Evolutionary conservation across 2,888 invertebrate species (phyloP), one percentile per base, ranked within the genome.

Genomic region (Agrochola lychnidis): DNA sequence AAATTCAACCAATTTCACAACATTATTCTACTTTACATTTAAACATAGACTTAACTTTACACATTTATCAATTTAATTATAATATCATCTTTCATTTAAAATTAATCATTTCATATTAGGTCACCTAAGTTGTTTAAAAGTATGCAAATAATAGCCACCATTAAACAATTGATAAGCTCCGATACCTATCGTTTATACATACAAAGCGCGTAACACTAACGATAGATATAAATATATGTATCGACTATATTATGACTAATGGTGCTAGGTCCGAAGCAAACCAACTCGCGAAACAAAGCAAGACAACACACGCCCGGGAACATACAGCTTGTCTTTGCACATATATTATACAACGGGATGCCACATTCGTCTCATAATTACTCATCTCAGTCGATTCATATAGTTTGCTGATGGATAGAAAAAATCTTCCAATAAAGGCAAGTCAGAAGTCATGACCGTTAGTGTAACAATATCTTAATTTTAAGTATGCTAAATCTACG

Each of bases 161-260:
- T 88, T 87, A 85, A 89, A 89, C 88, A 91, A 89, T 85, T 87
- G 88, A 88, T 84, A 85, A 85, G 83, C 78, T 72, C 68, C 76
- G 84, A 85, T 83, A 87, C 79, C 82, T 89, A 83, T 84, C 84
- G 86, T 91, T 90, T 87, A 91, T 90, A 94, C 91, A 93, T 91
- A 92, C 91, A 94, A 94, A 94, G 94, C 94, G 92, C 91, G 89
- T 92, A 82, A 91, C 80, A 86, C 91, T 93, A 93, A 91, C 87
- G 83, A 88, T 86, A 83, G n/a, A 83, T 83, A 90, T 93, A 91
- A 89, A 92, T 91, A 92, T 92, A 90, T 88, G 84, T 91, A 88
- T 85, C 90, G 82, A 90, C 92, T 92, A 92, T 89, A 88, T 91
- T 93, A 92, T 88, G 86, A 90, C 94, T 94, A 94, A 90, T 90